Percentiles rank a stretch among this genome's conserved stretches.
Evolutionary conservation across 2,888 invertebrate genomes (phyloP).

Genomic region (Meloe dianella): DNA sequence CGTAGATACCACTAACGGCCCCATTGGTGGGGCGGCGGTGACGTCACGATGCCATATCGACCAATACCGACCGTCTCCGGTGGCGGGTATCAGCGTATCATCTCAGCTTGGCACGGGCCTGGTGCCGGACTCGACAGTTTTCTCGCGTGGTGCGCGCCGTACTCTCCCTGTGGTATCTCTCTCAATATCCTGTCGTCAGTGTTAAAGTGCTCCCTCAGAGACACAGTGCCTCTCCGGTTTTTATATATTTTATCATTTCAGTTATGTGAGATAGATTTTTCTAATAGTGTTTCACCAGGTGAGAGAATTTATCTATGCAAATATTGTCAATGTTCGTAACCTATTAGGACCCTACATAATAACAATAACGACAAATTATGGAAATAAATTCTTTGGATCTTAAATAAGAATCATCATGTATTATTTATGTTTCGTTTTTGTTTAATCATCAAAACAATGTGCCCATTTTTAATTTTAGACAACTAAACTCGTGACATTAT

Average conservation of each 20-base stretch:
- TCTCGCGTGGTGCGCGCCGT: slow-evolving; percentile 55
- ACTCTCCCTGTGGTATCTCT: slow-evolving; percentile 42
- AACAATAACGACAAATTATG: slow-evolving; percentile 32
- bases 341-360: slow-evolving; percentile 23
- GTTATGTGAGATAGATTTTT: slow-evolving; percentile 23
- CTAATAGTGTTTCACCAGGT: slow-evolving; percentile 22
- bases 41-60: slow-evolving; percentile 57
- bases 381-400: slow-evolving; percentile 29
- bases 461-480: slow-evolving; percentile 5
- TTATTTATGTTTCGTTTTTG: slow-evolving; percentile 25
- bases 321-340: slow-evolving; percentile 24
- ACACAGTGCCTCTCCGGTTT: slow-evolving; percentile 25
- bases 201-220: slow-evolving; percentile 17
- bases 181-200: slow-evolving; percentile 16
- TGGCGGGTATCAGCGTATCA: slow-evolving; percentile 58
- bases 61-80: slow-evolving; percentile 58
- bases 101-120: slow-evolving; percentile 57
- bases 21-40: slow-evolving; percentile 53
- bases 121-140: slow-evolving; percentile 51
- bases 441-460: background rate
- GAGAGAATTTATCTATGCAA: slow-evolving; percentile 31
- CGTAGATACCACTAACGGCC: slow-evolving; percentile 54
- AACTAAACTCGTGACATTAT: slow-evolving; percentile 29
- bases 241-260: slow-evolving; percentile 10
- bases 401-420: slow-evolving; percentile 21